Conservation (phyloP, 2,888 invertebrate species). For the Leptinotarsa peninsularis region DNA sequence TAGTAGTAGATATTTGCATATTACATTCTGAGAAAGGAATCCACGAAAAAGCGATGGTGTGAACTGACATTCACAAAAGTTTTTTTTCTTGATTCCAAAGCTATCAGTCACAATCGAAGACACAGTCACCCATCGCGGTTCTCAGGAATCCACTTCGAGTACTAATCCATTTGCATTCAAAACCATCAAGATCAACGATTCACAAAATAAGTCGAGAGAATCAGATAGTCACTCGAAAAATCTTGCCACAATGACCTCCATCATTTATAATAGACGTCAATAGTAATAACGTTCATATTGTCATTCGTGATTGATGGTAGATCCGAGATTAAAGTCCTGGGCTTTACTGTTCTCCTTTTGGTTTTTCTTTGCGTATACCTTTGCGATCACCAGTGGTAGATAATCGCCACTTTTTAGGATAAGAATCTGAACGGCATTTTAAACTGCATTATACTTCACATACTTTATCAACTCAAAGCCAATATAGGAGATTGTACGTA, state of each 20-base stretch:
- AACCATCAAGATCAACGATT: slow-evolving; percentile 20
- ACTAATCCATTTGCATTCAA: slow-evolving; percentile 5
- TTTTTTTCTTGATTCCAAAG: not conserved
- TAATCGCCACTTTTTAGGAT: slow-evolving; percentile 42
- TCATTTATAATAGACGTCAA: slow-evolving; percentile 63
- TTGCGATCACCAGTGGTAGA: slow-evolving; percentile 28
- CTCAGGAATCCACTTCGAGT: not conserved
- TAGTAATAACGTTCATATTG: slow-evolving; percentile 63
- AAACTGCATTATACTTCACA: slow-evolving; percentile 35
- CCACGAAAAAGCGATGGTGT: too few relatives aligned
- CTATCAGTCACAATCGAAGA: not conserved
- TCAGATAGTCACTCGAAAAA: slow-evolving; percentile 37
- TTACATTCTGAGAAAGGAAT: too few relatives aligned
- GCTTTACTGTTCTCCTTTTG: slow-evolving; percentile 24
- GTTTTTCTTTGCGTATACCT: slow-evolving; percentile 22
- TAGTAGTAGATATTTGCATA: too few relatives aligned
- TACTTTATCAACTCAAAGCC: slow-evolving; percentile 25
- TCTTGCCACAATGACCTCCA: slow-evolving; percentile 44
- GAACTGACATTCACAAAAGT: not conserved
- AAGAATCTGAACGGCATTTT: slow-evolving; percentile 38
- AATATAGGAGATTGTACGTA: slow-evolving; percentile 14
- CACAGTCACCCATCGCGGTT: not conserved
- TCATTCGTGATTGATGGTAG: slow-evolving; percentile 59
- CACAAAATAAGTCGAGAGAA: slow-evolving; percentile 17
- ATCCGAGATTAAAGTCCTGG: slow-evolving; percentile 43